Percentiles rank a stretch among this genome's conserved stretches.
phyloP scores from a whole-genome alignment of 1,140 invertebrate genomes.

The Onthophagus taurus region DNA sequence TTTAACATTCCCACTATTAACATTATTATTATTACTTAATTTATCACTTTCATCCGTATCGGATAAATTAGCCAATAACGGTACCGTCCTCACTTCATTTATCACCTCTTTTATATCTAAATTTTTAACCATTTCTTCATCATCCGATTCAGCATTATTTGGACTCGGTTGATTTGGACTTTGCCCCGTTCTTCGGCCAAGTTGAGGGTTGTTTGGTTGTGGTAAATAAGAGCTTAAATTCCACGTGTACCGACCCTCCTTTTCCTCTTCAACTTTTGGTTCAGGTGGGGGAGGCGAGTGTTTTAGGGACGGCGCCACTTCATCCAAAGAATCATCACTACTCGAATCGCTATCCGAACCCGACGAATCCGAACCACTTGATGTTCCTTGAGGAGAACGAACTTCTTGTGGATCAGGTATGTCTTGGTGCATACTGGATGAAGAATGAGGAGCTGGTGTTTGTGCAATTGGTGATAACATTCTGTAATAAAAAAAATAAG shows the following conservation, averaged over 20 bases:
- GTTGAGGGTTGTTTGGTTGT: conserved; percentile 12
- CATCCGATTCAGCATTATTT: conserved; percentile 32
- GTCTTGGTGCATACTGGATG: conserved; percentile 17
- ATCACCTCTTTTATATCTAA: conserved; percentile 41
- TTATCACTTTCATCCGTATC: conserved; percentile 28
- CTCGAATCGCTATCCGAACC: conserved; percentile 40
- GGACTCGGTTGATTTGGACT: conserved; percentile 16
- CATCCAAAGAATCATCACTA: conserved; percentile 46
- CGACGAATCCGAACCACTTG: conserved; percentile 43
- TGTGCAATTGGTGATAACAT: conserved; percentile 32
- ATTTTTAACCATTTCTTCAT: conserved; percentile 39
- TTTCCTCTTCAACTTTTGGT: conserved; percentile 31
- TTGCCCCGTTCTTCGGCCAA: too few species aligned
- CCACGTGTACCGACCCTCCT: conserved; percentile 41
- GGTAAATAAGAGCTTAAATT: conserved; percentile 43
- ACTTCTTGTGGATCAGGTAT: conserved; percentile 32
- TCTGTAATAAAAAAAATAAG: conserved; percentile 19
- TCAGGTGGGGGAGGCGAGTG: conserved; percentile 25
- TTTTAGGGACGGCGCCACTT: conserved; percentile 22
- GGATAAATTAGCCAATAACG: conserved; percentile 31
- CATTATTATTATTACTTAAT: too few species aligned
- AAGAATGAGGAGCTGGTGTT: conserved; percentile 20
- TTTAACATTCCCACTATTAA: too few species aligned
- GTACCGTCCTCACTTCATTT: conserved; percentile 16
- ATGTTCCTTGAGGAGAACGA: conserved; percentile 35